phyloP scores from a whole-genome alignment of 2,113 vertebrate genomes.

The Chloebia gouldiae region DNA sequence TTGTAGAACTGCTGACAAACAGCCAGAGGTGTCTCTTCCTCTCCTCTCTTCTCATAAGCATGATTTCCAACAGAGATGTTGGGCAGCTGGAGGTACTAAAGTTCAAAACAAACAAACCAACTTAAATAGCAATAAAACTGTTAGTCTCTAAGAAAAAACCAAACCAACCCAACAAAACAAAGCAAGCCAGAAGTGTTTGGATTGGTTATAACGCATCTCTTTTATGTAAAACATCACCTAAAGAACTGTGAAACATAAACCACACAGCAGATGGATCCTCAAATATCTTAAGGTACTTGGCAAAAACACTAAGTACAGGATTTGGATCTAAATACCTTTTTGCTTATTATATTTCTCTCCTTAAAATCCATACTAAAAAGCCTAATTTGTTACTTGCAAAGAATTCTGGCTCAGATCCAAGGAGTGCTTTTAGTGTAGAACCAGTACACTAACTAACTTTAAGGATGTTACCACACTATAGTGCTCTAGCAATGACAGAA shows the following conservation, averaged over 20 bases:
- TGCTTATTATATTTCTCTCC: background rate
- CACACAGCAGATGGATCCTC: background rate
- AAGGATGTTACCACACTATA: background rate
- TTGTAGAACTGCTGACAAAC: constrained; percentile 90
- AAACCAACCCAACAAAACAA: background rate
- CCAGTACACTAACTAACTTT: background rate
- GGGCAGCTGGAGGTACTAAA: constrained; percentile 83
- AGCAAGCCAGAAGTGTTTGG: background rate
- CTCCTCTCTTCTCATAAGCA: constrained; percentile 78
- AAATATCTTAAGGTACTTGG: background rate
- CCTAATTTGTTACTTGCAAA: background rate
- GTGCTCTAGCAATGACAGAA: background rate
- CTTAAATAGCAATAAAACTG: background rate
- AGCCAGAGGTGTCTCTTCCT: constrained; percentile 72
- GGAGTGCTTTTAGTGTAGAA: background rate
- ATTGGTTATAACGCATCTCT: background rate
- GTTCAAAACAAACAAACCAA: constrained; percentile 4
- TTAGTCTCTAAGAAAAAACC: background rate
- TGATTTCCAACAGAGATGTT: constrained; percentile 87
- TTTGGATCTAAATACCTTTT: background rate
- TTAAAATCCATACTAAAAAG: background rate
- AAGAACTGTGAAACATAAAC: background rate
- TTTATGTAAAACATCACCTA: background rate
- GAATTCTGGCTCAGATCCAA: background rate
- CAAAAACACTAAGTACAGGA: background rate